Evolutionary conservation across 1,140 invertebrate species (phyloP).

Genomic region (Nymphalis io): DNA sequence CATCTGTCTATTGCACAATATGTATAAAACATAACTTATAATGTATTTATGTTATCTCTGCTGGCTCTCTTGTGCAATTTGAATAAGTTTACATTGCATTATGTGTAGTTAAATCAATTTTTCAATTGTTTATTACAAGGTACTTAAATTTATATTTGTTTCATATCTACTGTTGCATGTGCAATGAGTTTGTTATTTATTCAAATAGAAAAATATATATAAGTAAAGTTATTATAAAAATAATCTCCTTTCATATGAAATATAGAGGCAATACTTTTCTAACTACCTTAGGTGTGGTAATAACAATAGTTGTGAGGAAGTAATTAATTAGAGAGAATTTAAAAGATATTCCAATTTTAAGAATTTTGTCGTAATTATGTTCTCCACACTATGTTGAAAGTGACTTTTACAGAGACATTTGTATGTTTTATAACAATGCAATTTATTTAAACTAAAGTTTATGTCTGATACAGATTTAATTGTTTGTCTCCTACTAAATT

Average conservation of each 20-base stretch:
- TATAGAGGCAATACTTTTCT: conserved; percentile 78
- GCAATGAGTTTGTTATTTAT: conserved; percentile 59
- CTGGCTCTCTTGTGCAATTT: conserved; percentile 67
- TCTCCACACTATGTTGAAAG: conserved; percentile 29
- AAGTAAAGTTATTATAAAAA: conserved; percentile 65
- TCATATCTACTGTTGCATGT: conserved; percentile 51
- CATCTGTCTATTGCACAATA: conserved; percentile 69
- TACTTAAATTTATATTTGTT: conserved; percentile 68
- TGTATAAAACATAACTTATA: conserved; percentile 50
- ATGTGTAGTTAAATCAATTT: conserved; percentile 34
- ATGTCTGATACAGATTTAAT: conserved; percentile 75
- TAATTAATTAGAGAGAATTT: conserved; percentile 72
- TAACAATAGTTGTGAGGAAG: conserved; percentile 69
- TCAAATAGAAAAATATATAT: conserved; percentile 61
- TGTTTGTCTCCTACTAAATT: conserved; percentile 20
- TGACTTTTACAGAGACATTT: conserved; percentile 61
- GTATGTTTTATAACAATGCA: conserved; percentile 73
- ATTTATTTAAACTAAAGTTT: conserved; percentile 54
- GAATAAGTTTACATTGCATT: conserved; percentile 51
- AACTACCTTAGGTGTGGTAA: conserved; percentile 73
- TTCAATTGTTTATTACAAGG: conserved; percentile 54
- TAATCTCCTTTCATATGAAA: conserved; percentile 68
- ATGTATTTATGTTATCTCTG: conserved; percentile 55
- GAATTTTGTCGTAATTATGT: conserved; percentile 61
- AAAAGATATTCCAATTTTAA: conserved; percentile 51